phyloP scores from a whole-genome alignment of 1,140 invertebrate species.

The Hylaeus volcanicus region DNA sequence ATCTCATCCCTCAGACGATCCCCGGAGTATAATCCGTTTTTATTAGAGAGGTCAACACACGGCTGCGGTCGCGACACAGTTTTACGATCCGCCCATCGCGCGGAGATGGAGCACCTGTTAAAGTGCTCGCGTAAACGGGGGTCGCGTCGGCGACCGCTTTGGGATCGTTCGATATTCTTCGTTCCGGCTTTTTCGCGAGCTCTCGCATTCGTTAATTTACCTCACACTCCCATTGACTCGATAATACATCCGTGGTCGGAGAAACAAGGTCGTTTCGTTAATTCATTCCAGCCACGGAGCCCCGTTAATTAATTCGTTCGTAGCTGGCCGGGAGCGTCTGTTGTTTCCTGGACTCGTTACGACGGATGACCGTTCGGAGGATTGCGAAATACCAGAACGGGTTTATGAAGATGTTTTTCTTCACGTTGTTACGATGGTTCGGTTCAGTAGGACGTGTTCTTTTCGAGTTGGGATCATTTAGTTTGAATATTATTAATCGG shows the following conservation, averaged over 20 bases:
- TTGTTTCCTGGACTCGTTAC: neutral
- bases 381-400: too few species aligned
- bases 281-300: constrained; percentile 11
- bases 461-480: too few species aligned
- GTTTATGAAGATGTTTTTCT: too few species aligned
- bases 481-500: too few species aligned
- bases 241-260: neutral
- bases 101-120: constrained; percentile 71
- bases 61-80: constrained; percentile 39
- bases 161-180: constrained; percentile 51
- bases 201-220: constrained; percentile 9
- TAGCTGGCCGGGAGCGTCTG: neutral
- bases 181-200: neutral
- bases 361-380: too few species aligned
- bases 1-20: constrained; percentile 62
- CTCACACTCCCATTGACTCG: neutral
- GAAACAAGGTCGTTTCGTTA: neutral
- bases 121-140: constrained; percentile 35
- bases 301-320: constrained; percentile 16
- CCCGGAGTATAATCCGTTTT: constrained; percentile 73
- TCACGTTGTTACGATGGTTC: too few species aligned
- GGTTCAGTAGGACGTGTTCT: too few species aligned
- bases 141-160: constrained; percentile 24
- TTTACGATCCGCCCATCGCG: constrained; percentile 56
- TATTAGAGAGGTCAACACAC: constrained; percentile 71